Evolutionary conservation across 2,888 invertebrate genomes (phyloP).

Genomic region (Galeopsomyia nigrocyanea): DNA sequence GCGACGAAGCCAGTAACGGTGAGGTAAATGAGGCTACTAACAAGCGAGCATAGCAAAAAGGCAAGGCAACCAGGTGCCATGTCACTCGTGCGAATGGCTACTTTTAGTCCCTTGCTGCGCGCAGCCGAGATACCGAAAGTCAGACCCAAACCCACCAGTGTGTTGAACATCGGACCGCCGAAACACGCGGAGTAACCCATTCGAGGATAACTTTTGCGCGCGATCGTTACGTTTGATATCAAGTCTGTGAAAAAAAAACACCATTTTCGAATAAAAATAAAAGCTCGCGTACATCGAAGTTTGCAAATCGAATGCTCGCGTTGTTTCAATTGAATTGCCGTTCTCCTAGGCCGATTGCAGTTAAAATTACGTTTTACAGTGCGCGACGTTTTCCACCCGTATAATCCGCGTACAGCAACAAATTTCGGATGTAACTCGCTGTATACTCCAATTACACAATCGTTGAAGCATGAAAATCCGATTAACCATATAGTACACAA

Average conservation of each 20-base stretch:
- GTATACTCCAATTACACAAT: no score
- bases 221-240: conserved; percentile 74
- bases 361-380: no score
- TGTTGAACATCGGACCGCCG: conserved; percentile 77
- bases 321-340: no score
- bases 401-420: no score
- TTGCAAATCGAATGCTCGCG: no score
- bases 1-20: conserved; percentile 69
- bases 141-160: conserved; percentile 68
- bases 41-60: conserved; percentile 69
- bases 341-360: no score
- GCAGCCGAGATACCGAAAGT: conserved; percentile 63
- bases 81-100: conserved; percentile 65
- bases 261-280: no score
- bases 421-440: no score
- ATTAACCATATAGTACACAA: no score
- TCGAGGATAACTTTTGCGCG: conserved; percentile 74
- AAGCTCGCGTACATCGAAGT: no score
- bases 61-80: conserved; percentile 67
- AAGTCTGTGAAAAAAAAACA: conserved; percentile 68
- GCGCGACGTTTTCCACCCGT: no score
- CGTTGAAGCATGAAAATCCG: no score
- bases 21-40: conserved; percentile 68
- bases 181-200: conserved; percentile 79
- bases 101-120: conserved; percentile 46